These are phyloP conservation scores for Habrosyne pyritoides DNA, from an alignment of 2,888 invertebrate species.

Conservation along the genomic window DNA sequence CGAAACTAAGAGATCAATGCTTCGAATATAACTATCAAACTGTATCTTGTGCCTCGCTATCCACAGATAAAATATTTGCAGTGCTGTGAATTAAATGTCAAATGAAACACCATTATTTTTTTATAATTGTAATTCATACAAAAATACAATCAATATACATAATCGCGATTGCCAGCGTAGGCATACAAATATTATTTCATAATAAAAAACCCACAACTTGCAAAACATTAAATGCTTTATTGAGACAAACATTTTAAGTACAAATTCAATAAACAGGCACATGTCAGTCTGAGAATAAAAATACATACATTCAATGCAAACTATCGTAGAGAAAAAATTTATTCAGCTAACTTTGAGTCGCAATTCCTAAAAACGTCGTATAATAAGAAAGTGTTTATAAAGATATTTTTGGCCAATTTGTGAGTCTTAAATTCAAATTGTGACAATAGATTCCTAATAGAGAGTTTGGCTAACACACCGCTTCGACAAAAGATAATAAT, in stretches of 20 bases:
- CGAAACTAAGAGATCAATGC: too few relatives aligned
- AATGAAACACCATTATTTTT: constrained; percentile 48
- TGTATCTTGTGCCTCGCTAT: too few relatives aligned
- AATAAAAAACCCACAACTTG: constrained; percentile 59
- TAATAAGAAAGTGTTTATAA: constrained; percentile 13
- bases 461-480: constrained; percentile 30
- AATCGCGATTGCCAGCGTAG: constrained; percentile 69
- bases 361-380: constrained; percentile 7
- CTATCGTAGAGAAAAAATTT: not conserved
- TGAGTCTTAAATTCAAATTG: constrained; percentile 31
- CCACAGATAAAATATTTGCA: too few relatives aligned
- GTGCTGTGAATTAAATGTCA: too few relatives aligned
- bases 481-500: constrained; percentile 33
- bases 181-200: constrained; percentile 61
- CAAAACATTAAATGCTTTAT: constrained; percentile 60
- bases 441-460: constrained; percentile 35
- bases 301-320: constrained; percentile 8
- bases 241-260: constrained; percentile 61
- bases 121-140: constrained; percentile 74
- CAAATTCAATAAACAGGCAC: constrained; percentile 66
- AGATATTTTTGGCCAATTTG: constrained; percentile 30
- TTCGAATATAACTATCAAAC: too few relatives aligned
- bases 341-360: constrained; percentile 4
- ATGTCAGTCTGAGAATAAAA: constrained; percentile 49
- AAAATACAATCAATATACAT: constrained; percentile 80